These are phyloP conservation scores for Lepidurus couesii DNA, from an alignment of 1,140 invertebrate species.

Conservation along the genomic window DNA sequence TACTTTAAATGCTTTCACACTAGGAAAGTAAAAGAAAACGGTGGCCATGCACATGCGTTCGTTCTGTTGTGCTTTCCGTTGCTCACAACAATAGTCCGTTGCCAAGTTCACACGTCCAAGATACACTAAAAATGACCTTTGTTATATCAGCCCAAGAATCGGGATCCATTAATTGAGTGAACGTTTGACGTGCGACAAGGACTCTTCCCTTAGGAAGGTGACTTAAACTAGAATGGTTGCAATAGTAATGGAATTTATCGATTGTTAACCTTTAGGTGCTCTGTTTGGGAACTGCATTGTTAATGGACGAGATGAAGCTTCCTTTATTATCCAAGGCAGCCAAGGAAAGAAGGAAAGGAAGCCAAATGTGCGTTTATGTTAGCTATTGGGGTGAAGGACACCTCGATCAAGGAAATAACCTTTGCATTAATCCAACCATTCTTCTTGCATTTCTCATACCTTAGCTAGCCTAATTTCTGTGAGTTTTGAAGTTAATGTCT, in stretches of 20 bases:
- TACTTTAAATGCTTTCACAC: constrained; percentile 16
- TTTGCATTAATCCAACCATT: too few species aligned
- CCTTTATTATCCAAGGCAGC: neutral
- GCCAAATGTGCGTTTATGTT: neutral
- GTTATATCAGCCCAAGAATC: neutral
- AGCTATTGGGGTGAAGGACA: too few species aligned
- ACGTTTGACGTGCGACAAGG: neutral
- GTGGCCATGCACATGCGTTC: neutral
- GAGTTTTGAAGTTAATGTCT: too few species aligned
- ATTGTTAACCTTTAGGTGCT: neutral
- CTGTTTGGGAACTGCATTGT: neutral
- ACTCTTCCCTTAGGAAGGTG: neutral
- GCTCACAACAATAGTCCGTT: neutral
- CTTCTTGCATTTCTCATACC: too few species aligned
- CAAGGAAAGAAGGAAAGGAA: neutral
- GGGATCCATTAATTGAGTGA: neutral
- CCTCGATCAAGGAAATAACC: too few species aligned
- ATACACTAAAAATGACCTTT: neutral
- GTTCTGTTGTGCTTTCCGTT: neutral
- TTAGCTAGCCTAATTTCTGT: too few species aligned
- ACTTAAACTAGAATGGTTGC: neutral
- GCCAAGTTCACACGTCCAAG: neutral
- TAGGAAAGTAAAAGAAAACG: neutral
- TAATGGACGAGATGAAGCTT: too few species aligned
- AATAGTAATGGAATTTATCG: neutral